A percentile compares a stretch with the other conserved stretches of the same genome.
These are phyloP conservation scores for Ictidomys tridecemlineatus DNA, from an alignment of 2,113 vertebrate species.

Conservation along the genomic window DNA sequence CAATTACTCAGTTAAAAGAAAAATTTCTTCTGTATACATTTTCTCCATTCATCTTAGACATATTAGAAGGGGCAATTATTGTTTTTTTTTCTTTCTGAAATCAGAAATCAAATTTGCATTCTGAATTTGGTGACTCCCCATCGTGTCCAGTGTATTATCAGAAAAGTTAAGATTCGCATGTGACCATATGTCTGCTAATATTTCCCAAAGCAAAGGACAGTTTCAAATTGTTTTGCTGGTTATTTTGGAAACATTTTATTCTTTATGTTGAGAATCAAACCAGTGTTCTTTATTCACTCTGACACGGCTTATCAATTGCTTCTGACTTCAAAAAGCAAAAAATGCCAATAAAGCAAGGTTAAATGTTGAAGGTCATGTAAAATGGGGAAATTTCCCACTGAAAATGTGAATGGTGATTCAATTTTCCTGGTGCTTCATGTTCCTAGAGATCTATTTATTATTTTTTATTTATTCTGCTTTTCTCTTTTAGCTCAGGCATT, in stretches of 20 bases:
- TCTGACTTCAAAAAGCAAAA: conserved; percentile 38
- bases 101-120: conserved; percentile 10
- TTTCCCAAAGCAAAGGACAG: conserved; percentile 56
- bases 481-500: neutral
- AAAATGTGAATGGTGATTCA: neutral
- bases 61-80: conserved; percentile 62
- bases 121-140: neutral
- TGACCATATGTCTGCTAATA: neutral
- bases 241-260: conserved; percentile 22
- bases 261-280: conserved; percentile 54
- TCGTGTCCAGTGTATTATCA: conserved; percentile 32
- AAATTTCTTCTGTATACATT: conserved; percentile 46
- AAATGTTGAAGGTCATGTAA: neutral
- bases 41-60: conserved; percentile 65
- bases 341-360: neutral
- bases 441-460: neutral
- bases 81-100: conserved; percentile 66
- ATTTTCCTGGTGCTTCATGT: conserved; percentile 1
- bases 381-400: neutral
- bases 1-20: conserved; percentile 67
- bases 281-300: neutral
- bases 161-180: conserved; percentile 53
- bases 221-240: conserved; percentile 50
- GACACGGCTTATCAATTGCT: neutral
- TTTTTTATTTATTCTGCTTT: neutral